Base-by-base conservation (phyloP, 1,140 invertebrate species). In the Drosophila yakuba region DNA sequence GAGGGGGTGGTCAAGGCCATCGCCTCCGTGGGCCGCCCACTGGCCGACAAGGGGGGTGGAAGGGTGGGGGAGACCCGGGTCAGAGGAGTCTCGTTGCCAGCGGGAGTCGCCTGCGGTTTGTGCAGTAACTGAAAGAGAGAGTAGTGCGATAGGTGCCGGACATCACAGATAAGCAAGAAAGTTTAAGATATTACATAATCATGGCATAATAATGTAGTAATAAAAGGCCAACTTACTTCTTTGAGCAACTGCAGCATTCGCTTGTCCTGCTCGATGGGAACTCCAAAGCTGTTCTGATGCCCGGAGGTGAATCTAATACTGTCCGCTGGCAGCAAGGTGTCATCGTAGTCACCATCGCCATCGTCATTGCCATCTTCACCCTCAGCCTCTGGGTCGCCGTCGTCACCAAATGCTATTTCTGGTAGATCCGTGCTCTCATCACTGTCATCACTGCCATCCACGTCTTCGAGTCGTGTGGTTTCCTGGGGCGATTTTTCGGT, bases 231-330 rank as follows among this genome's bases (percentile, higher is more conserved):
- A 78, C 85, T 93, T 90, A 92, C 94, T 85, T 91, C 85, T 61
- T 92, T 91, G 1, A 92, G 76, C 17, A 92, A 54, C 48, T 91
- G 75, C 54, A 92, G 45, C 66, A 92, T 84, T 6, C 91, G 93
- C 60, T 93, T 93, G 45, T 94, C 93, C 69, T 94, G 94, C 78
- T 94, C 94, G 25, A 94, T 94, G 58, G 94, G 94, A 41, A 94
- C 93, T 39, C 94, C 94, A 66, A 94, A 94, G 44, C 94, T 92
- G 71, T 94, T 94, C 68, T 94, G 94, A 89, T 94, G 94, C 11
- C 94, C 94, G 15, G 94, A 94, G 12, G 94, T 94, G 67, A 94
- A 94, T 35, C 93, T 93, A 47, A 93, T 89, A 15, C 91, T 84
- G 28, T 91, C 89, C 7, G 85, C 85, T 0, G 90, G 90, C 25